phyloP scores from a whole-genome alignment of 2,113 vertebrate genomes.

The Lycaon pictus region DNA sequence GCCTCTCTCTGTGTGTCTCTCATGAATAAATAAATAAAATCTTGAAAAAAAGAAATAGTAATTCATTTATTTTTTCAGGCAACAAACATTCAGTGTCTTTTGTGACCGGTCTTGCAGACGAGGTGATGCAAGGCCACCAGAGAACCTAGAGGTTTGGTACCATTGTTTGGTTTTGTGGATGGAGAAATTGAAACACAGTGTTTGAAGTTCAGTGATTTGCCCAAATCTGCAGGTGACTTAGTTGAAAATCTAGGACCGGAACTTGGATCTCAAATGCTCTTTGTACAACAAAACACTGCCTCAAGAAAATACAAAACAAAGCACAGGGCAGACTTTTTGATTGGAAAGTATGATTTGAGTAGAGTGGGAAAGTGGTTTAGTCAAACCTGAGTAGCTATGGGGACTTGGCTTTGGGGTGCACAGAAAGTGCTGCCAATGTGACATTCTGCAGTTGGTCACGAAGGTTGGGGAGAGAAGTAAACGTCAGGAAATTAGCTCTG shows the following conservation, averaged over 20 bases:
- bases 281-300: background rate
- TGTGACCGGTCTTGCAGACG: background rate
- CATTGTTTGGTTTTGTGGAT: background rate
- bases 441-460: conserved; percentile 43
- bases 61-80: background rate
- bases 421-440: background rate
- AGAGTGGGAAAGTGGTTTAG: background rate
- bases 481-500: conserved; percentile 68
- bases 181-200: background rate
- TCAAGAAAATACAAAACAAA: background rate
- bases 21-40: no score
- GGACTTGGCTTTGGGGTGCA: background rate
- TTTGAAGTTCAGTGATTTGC: background rate
- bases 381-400: background rate
- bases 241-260: background rate
- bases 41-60: background rate
- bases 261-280: background rate
- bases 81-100: background rate
- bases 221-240: background rate
- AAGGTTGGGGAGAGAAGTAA: conserved; percentile 34
- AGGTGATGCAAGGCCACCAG: background rate
- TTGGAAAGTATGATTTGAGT: background rate
- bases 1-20: no score
- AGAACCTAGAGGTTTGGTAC: background rate
- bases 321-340: background rate